Base-by-base conservation (phyloP, 2,888 invertebrate genomes). In the Onthophagus sagittarius region DNA sequence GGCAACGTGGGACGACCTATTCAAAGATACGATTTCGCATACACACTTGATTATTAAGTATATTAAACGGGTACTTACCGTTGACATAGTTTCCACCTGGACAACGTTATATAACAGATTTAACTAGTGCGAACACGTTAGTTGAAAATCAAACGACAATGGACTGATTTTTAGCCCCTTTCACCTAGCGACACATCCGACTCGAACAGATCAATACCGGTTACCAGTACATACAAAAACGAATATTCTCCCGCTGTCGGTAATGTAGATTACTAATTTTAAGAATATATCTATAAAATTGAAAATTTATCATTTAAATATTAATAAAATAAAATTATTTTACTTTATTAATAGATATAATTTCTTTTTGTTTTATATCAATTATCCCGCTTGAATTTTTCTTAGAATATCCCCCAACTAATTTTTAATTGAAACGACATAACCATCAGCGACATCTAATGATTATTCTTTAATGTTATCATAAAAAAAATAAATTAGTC, bases 221-320 rank as follows among this genome's bases (percentile, higher is more conserved):
- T 23, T 23, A 23, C 23, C 23, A 23, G 23, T 23, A 23, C 23
- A 23, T 67, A 67, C 67, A 67, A 67, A 53, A 67, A 67, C 67
- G 67, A 67, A 67, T 67, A 67, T 67, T 64, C 67, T 67, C 67
- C 67, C 67, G 67, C 39, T 53, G 11, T 53, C 39, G 39, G 39
- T 7, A 53, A 9, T 4, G 39, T 53, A 53, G 39, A 53, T 53
- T 11, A 53, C 39, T 53, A 23, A 23, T 23, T 23, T 23, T 23
- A 23, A 23, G 23, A 23, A 23, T 2, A 3, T 23, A 23, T 23
- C 3, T 23, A 23, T 23, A 2, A 23, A 23, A 23, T 23, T 23
- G 23, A 23, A 23, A 23, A 23, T 23, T 23, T 3, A 23, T 23
- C 3, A 23, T 23, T 23, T 23, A 23, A 23, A 23, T 23, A 23